phyloP scores from a whole-genome alignment of 1,140 invertebrate genomes.

The Scaptomyza montana region DNA sequence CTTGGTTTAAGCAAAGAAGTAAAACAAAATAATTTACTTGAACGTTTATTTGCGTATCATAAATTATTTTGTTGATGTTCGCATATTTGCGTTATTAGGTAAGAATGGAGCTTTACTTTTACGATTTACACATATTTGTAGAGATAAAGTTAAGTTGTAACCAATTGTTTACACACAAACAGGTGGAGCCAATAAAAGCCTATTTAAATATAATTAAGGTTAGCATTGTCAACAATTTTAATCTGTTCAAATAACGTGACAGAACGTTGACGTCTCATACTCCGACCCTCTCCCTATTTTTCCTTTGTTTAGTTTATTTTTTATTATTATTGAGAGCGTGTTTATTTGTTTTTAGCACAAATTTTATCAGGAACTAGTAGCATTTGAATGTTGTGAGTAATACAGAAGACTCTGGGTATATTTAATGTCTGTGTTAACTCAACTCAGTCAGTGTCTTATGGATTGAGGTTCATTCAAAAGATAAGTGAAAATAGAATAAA shows the following conservation, averaged over 20 bases:
- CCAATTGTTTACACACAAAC: too few relatives aligned
- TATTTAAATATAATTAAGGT: conserved; percentile 14
- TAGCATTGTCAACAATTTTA: conserved; percentile 31
- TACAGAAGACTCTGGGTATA: background rate
- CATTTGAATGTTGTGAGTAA: background rate
- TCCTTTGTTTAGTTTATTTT: conserved; percentile 37
- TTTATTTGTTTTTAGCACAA: conserved; percentile 51
- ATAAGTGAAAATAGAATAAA: too few relatives aligned
- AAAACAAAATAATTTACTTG: background rate
- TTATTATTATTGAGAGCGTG: conserved; percentile 61
- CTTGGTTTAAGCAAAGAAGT: background rate
- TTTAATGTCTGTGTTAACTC: background rate
- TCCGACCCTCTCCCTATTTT: background rate
- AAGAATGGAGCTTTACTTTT: conserved; percentile 11
- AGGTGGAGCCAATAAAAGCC: background rate
- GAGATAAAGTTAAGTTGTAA: conserved; percentile 1
- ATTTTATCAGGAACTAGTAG: conserved; percentile 36
- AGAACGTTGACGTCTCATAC: conserved; percentile 32
- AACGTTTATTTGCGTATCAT: conserved; percentile 12
- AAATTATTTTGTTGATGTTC: background rate
- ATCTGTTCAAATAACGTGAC: conserved; percentile 42
- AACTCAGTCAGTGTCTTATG: background rate
- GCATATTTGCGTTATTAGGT: background rate
- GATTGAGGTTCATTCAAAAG: background rate
- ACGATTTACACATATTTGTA: conserved; percentile 9